Base-by-base conservation (phyloP, 64 coral and sea anemone genomes). In the Dendrophyllia cribrosa region DNA sequence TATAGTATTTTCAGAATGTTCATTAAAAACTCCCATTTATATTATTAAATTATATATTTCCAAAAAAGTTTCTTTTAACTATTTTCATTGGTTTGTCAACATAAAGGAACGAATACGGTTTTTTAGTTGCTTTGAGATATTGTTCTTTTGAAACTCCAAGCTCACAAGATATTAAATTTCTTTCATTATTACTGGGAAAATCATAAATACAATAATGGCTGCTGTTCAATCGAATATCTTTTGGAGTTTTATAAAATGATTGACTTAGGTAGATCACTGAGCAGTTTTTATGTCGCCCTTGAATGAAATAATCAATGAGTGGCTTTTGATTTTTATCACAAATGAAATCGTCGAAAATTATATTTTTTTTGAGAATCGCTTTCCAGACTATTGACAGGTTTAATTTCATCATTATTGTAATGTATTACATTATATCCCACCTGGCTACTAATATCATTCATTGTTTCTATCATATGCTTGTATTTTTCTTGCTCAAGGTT, bases 401-500 rank as follows among this genome's bases (percentile, higher is more conserved):
- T 34, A 2, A 34, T 34, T 1, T 34, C 2, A 34, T 34, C 34
- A 2, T 34, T 34, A 34, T 34, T 34, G 2, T 2, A 34, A 34
- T 1, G 0, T 34, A 34, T 0, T 0, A 34, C 34, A 34, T 34
- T 2, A 34, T 34, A 34, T 34, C 34, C 34, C 0, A 34, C 34
- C 34, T 34, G 34, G 0, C 2, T 0, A 34, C 34, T 56, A 23
- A 82, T 52, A 4, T 83, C 79, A 44, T 83, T 5, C 22, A 64
- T 58, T 64, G 15, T 69, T 86, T 21, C 2, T 34, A 34, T 34
- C 34, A 34, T 34, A 2, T 34, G 0, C 34, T 34, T 34, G 19
- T 87, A 87, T 72, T 87, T 87, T 2, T 47, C n/a, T 21, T 87
- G 85, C 47, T 87, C 85, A 46, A 87, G 26, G 24, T 87, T 87